Evolutionary conservation across 1,140 invertebrate genomes (phyloP).

Genomic region (Papilio glaucus): DNA sequence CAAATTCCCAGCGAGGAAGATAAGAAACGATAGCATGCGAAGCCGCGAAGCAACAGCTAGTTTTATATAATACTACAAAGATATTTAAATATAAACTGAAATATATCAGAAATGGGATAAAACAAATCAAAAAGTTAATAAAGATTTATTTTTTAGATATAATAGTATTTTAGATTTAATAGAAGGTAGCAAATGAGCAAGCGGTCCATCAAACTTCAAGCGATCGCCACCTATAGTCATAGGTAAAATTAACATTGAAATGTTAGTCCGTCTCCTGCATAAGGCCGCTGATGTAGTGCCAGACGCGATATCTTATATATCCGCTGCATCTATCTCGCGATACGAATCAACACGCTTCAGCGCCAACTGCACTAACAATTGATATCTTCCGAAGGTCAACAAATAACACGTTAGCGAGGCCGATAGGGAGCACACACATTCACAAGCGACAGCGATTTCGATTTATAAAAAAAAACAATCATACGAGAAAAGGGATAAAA

Average conservation of each 20-base stretch:
- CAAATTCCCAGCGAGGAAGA: no score
- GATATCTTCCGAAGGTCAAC: conserved; percentile 70
- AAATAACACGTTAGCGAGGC: conserved; percentile 55
- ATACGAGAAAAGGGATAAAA: background rate
- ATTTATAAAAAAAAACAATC: background rate
- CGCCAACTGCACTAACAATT: conserved; percentile 58
- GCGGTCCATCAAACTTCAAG: no score
- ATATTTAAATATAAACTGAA: no score
- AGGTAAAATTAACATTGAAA: conserved; percentile 22
- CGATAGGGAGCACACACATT: background rate
- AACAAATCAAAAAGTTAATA: no score
- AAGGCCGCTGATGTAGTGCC: conserved; percentile 8
- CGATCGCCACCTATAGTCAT: no score
- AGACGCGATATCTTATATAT: conserved; percentile 26
- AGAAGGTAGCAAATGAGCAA: no score
- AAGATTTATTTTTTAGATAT: no score
- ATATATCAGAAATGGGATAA: no score
- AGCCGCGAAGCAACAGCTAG: no score
- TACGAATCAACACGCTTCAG: conserved; percentile 62
- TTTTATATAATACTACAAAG: no score
- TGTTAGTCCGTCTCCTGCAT: background rate
- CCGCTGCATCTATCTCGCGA: conserved; percentile 61
- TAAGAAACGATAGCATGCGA: no score
- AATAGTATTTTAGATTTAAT: no score
- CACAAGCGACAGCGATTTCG: conserved; percentile 7